Conservation (phyloP, 2,113 vertebrate genomes). For the Solea solea region DNA sequence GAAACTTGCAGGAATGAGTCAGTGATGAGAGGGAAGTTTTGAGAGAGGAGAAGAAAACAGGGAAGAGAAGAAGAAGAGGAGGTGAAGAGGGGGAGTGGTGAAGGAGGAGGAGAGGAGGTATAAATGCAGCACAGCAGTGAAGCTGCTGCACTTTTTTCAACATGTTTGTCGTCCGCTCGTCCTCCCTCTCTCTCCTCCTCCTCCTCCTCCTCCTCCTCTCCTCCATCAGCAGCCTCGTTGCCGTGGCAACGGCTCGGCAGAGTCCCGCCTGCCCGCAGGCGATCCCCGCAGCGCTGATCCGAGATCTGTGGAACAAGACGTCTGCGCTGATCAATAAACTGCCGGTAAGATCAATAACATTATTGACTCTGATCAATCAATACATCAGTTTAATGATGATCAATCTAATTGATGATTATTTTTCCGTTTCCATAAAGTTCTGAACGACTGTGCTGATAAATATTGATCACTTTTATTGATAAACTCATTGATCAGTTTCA, state of each 20-base stretch:
- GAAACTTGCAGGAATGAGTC: neutral
- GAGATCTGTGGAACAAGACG: slow-evolving; percentile 55
- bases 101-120: slow-evolving; percentile 15
- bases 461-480: too few relatives aligned
- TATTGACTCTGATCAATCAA: neutral
- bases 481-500: too few relatives aligned
- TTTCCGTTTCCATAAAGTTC: too few relatives aligned
- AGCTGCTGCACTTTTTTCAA: slow-evolving; percentile 15
- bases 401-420: neutral
- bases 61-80: slow-evolving; percentile 6
- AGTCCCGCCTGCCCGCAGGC: slow-evolving; percentile 37
- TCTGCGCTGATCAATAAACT: slow-evolving; percentile 32
- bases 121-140: slow-evolving; percentile 38
- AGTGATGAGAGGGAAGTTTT: neutral
- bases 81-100: neutral
- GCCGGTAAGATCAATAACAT: slow-evolving; percentile 55
- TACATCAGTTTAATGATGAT: neutral
- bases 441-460: too few relatives aligned
- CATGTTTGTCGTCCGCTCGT: slow-evolving; percentile 28
- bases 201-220: slow-evolving; percentile 9
- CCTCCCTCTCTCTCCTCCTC: slow-evolving; percentile 23
- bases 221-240: neutral
- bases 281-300: slow-evolving; percentile 43
- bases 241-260: neutral
- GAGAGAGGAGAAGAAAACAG: neutral